Evolutionary conservation across 1,140 invertebrate species (phyloP).

Genomic region (Oreohelix idahoensis): DNA sequence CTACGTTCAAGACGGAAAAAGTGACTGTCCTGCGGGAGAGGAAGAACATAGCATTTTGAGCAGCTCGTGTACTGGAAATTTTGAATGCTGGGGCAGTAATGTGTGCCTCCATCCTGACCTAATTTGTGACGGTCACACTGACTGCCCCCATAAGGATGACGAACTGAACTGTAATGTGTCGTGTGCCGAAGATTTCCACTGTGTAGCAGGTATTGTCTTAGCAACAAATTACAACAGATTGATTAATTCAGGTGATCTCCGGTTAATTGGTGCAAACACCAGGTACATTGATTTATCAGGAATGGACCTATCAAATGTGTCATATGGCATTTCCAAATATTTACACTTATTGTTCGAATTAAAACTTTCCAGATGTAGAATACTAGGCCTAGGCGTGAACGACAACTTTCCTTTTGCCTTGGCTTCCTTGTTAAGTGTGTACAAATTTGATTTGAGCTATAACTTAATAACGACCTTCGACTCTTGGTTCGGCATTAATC

Average conservation of each 20-base stretch:
- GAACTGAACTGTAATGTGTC: conserved; percentile 4
- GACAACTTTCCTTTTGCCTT: background rate
- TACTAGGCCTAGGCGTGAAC: background rate
- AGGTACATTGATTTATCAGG: background rate
- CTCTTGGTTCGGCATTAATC: background rate
- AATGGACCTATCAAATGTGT: background rate
- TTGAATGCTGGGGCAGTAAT: background rate
- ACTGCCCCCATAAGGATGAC: too few relatives aligned
- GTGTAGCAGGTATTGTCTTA: background rate
- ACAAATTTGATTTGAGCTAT: background rate
- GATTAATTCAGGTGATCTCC: background rate
- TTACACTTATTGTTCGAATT: background rate
- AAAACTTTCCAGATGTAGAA: background rate
- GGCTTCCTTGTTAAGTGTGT: background rate
- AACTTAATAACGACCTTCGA: background rate
- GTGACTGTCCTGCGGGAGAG: background rate
- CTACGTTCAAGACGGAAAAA: background rate
- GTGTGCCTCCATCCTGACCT: too few relatives aligned
- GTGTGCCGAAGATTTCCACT: background rate
- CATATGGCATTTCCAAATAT: too few relatives aligned
- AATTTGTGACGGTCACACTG: conserved; percentile 14
- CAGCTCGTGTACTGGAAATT: background rate
- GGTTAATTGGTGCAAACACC: background rate
- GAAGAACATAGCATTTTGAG: background rate
- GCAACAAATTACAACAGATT: background rate